These are phyloP conservation scores for Erythrocercus mccallii DNA, from an alignment of 2,113 vertebrate genomes.

Conservation along the genomic window DNA sequence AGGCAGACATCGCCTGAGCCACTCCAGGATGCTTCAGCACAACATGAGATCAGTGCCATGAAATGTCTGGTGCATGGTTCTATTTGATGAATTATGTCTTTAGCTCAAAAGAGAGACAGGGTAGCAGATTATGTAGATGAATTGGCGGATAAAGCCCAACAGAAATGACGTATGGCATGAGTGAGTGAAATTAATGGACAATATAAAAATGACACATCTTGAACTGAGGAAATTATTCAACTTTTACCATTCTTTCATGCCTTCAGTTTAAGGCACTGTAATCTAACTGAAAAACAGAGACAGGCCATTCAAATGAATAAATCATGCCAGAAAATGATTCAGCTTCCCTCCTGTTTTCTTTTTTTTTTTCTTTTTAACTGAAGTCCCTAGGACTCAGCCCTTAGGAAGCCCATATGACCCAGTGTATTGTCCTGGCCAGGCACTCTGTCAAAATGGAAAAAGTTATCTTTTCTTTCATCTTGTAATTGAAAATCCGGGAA, in stretches of 20 bases:
- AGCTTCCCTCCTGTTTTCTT: conserved; percentile 26
- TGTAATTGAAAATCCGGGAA: conserved; percentile 14
- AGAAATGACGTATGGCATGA: background rate
- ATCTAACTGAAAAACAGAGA: conserved; percentile 27
- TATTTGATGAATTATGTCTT: background rate
- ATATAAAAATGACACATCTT: conserved; percentile 48
- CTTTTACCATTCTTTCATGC: conserved; percentile 50
- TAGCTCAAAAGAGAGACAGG: background rate
- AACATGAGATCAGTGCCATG: background rate
- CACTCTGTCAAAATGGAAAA: background rate
- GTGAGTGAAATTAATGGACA: conserved; percentile 46
- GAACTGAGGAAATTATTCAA: conserved; percentile 59
- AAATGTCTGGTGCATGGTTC: background rate
- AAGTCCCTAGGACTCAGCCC: background rate
- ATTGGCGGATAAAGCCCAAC: conserved; percentile 6
- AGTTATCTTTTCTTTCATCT: conserved; percentile 21
- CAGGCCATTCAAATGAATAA: conserved; percentile 46
- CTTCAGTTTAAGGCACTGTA: conserved; percentile 1
- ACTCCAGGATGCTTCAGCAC: background rate
- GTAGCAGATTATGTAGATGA: background rate
- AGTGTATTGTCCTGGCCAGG: background rate
- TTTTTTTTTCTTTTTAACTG: background rate
- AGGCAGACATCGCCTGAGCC: background rate
- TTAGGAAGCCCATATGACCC: background rate
- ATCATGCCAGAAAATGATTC: conserved; percentile 65